Base-by-base conservation (phyloP, 2,888 invertebrate genomes). In the Oscheius sp. region DNA sequence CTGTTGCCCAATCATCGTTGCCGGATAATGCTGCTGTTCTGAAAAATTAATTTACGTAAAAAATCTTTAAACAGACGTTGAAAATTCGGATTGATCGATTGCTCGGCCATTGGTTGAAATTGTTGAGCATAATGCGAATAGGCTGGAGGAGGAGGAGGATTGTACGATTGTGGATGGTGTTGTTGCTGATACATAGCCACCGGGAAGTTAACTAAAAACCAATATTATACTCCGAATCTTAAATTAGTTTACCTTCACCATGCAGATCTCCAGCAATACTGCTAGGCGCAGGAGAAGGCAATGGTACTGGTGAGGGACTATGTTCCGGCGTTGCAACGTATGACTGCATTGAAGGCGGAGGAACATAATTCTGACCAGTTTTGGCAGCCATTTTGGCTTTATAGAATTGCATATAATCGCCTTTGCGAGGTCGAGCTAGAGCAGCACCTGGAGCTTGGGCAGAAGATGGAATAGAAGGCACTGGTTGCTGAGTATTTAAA, bases 321-420 rank as follows among this genome's bases (percentile, higher is more conserved):
- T n/a, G n/a, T n/a, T n/a, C n/a, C n/a, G n/a, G n/a, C n/a, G 50
- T 8, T 31, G 12, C n/a, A 45, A 52, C 25, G 10, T 6, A 52
- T 48, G 50, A 50, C 55, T 48, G n/a, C n/a, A n/a, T n/a, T n/a
- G n/a, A n/a, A 6, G 31, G 61, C 37, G 68, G 53, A 34, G 42
- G 61, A 37, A 4, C 3, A 23, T 61, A 34, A 34, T 5, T 12
- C n/a, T 4, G 34, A 3, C 50, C 58, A 10, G 31, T 23, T 25
- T 45, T 34, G 1, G 58, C 23, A 12, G 29, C 33, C 68, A 68
- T 78, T 46, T 81, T 72, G 31, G 72, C 73, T 0, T 79, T 65
- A 63, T 79, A 82, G 55, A 71, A 77, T 3, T 73, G 71, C 73
- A 79, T 72, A 61, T 72, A 80, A 61, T 82, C 81, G 10, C 75